Evolutionary conservation across 2,797 vertebrate species (phyloP).

Genomic region (Galago senegalensis): DNA sequence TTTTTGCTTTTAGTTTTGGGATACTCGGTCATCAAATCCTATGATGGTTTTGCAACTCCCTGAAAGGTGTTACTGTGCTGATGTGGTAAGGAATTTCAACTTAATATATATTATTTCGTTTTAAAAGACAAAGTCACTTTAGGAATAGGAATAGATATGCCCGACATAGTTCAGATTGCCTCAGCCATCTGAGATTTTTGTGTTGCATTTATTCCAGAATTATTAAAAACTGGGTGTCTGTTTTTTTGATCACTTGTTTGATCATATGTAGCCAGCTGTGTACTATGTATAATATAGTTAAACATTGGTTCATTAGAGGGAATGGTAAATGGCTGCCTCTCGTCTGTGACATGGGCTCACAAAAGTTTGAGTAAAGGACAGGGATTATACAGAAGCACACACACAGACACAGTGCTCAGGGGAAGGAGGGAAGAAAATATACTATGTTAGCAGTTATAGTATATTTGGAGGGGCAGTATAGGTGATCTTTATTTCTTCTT

Average conservation of each 20-base stretch:
- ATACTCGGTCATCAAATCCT: constrained; percentile 97
- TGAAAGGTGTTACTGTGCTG: constrained; percentile 98
- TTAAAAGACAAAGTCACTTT: not conserved
- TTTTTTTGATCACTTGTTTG: not conserved
- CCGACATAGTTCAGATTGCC: not conserved
- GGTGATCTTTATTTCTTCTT: not conserved
- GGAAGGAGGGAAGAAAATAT: not conserved
- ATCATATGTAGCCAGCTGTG: accelerated
- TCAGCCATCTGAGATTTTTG: not conserved
- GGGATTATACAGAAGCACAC: accelerated
- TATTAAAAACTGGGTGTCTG: too few relatives aligned
- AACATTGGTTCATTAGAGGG: not conserved
- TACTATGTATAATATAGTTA: not conserved
- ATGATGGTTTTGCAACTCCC: constrained; percentile 99
- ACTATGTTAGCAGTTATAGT: accelerated
- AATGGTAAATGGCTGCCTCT: accelerated
- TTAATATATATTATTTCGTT: not conserved
- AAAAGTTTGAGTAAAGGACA: not conserved
- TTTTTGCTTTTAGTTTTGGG: constrained; percentile 94
- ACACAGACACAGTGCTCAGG: accelerated
- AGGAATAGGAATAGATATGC: not conserved
- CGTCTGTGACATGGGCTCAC: not conserved
- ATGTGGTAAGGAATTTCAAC: constrained; percentile 93
- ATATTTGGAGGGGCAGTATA: not conserved
- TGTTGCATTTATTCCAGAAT: not conserved